phyloP scores from a whole-genome alignment of 2,113 vertebrate species.

The Mugil cephalus region DNA sequence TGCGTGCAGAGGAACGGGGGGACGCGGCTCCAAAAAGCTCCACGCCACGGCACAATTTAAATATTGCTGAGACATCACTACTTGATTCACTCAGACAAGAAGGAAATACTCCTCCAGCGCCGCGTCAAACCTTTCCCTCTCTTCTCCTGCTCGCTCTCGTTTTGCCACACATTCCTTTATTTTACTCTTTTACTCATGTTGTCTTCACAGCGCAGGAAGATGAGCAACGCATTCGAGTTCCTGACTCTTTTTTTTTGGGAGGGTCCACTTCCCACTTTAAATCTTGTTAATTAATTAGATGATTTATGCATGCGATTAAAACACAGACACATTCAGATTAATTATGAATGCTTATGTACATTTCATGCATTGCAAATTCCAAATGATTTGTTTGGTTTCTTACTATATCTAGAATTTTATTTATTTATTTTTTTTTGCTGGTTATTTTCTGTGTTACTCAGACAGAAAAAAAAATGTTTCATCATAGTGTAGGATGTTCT shows the following conservation, averaged over 20 bases:
- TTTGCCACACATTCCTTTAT: slow-evolving; percentile 26
- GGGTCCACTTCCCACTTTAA: slow-evolving; percentile 5
- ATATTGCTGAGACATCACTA: slow-evolving; percentile 76
- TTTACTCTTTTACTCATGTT: slow-evolving; percentile 3
- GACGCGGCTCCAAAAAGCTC: slow-evolving; percentile 45
- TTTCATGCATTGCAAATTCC: slow-evolving; percentile 55
- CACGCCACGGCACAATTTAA: slow-evolving; percentile 68
- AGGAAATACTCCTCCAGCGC: slow-evolving; percentile 78
- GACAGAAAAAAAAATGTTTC: slow-evolving; percentile 36
- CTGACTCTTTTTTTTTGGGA: neutral
- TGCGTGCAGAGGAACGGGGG: slow-evolving; percentile 19
- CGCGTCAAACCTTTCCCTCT: slow-evolving; percentile 69
- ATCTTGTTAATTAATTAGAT: slow-evolving; percentile 32
- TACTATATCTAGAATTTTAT: slow-evolving; percentile 33
- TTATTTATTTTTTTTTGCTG: slow-evolving; percentile 6
- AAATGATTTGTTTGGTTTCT: slow-evolving; percentile 54
- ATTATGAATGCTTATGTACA: slow-evolving; percentile 56
- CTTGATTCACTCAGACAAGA: slow-evolving; percentile 81
- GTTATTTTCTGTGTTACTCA: slow-evolving; percentile 7
- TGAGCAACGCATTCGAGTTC: slow-evolving; percentile 22
- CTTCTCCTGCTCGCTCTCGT: slow-evolving; percentile 44
- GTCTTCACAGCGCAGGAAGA: slow-evolving; percentile 35
- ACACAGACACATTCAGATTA: slow-evolving; percentile 21
- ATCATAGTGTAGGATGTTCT: neutral
- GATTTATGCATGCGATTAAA: slow-evolving; percentile 46